Evolutionary conservation across 1,140 invertebrate species (phyloP), one percentile per base, ranked within the genome.

Genomic region (Dolichoris vasculosae): DNA sequence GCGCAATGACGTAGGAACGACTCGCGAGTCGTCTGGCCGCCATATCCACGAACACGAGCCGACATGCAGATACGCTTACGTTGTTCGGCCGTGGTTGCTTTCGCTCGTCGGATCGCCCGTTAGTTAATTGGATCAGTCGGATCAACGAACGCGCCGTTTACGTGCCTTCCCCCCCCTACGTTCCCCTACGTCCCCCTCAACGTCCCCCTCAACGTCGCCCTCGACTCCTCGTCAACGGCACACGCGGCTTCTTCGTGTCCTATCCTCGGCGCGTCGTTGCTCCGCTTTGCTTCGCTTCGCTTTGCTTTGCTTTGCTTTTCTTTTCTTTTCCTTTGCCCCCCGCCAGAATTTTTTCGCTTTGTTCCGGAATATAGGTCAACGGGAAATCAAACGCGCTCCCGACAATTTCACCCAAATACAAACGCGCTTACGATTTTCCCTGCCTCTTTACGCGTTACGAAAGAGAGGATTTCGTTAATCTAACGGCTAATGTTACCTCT

Each of bases 41-140:
- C 32, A 38, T 78, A 59, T 79, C 17, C 55, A 6, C 51, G 23
- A 26, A 7, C 69, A 43, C n/a, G 13, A n/a, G 20, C 26, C 69
- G 38, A 51, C 38, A 46, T 32, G 64, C 26, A 80, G 82, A 76
- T 83, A 20, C 23, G 43, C 23, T 67, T 23, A 40, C 46, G 30
- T 67, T 63, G 48, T 59, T 7, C 55, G 23, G 23, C 55, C 1
- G 23, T 23, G n/a, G n/a, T n/a, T n/a, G 55, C 23, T 1, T 26
- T 59, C 55, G 38, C 73, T 76, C 32, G 40, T 9, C 59, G 38
- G 71, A 69, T 71, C 76, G 40, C 0, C n/a, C 82, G 43, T 78
- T 78, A 48, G 88, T 82, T 89, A 90, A 90, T 89, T 90, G 88
- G 88, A 90, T 90, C 88, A 88, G 51, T 87, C 87, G 85, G 88